Evolutionary conservation across 37 sponge, comb jelly and placozoan genomes (phyloP), one percentile per base, ranked within the genome.

Genomic region (Oopsacas minuta): DNA sequence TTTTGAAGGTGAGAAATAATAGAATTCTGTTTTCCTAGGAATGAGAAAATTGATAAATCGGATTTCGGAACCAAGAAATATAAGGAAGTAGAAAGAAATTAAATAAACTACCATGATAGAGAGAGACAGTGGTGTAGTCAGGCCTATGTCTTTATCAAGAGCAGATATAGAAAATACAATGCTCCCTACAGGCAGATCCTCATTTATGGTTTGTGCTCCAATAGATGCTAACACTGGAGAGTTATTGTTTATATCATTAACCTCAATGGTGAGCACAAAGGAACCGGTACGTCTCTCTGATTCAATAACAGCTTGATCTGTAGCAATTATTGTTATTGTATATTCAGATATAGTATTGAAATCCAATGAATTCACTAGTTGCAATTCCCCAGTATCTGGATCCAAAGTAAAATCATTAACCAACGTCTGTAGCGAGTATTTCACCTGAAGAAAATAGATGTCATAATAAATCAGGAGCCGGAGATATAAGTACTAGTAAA

Each of bases 321-420:
- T 61, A 5, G 75, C 75, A 3, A 61, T 12, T 20, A 61, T 61
- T 3, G 75, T 61, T n/a, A 61, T 25, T 61, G 7, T 61, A 12
- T 61, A 12, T 3, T 32, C 75, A 25, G 75, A 3, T 12, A 32
- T 25, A 75, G 81, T 82, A 22, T 85, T 81, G 38, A n/a, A 82
- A 35, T 85, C 86, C 1, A 85, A 17, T 25, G 37, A 1, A 25
- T 23, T 82, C 1, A 12, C 35, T 82, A 85, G 35, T 82, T 30
- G 1, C 15, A 85, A 17, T 1, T 28, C 82, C 15, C 86, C 86
- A n/a, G 86, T 83, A 8, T 28, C 51, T 8, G 81, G 37, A 82
- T 85, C 38, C 20, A 85, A 15, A 22, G 81, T 30, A 23, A 85
- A 85, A 15, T 38, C 22, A 20, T 25, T 3, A 34, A 7, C 30